phyloP scores from a whole-genome alignment of 2,113 vertebrate species.

The Pelecanoides urinatrix region DNA sequence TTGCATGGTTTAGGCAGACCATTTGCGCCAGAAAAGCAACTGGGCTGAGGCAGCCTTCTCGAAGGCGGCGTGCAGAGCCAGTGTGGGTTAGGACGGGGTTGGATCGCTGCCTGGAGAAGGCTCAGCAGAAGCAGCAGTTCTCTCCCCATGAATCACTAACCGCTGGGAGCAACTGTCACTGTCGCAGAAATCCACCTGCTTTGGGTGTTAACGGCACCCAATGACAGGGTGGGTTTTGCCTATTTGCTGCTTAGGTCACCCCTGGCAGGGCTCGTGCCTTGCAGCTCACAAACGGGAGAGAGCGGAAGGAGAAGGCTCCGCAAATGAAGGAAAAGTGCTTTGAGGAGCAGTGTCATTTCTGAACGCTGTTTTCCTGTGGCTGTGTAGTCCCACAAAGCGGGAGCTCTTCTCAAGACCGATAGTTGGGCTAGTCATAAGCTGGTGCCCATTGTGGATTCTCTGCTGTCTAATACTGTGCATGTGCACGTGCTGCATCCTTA shows the following conservation, averaged over 20 bases:
- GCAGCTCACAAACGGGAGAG: not conserved
- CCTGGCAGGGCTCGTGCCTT: not conserved
- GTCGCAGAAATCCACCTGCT: not conserved
- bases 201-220: not conserved
- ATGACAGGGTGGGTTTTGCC: not conserved
- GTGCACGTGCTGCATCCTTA: not conserved
- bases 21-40: not conserved
- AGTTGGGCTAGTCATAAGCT: not conserved
- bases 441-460: not conserved
- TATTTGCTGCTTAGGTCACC: not conserved
- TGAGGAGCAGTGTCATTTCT: not conserved
- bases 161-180: not conserved
- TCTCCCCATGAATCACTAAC: not conserved
- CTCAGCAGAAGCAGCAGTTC: not conserved
- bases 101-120: not conserved
- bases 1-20: not conserved
- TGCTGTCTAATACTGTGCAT: not conserved
- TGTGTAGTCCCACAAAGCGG: not conserved
- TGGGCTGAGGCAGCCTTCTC: not conserved
- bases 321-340: not conserved
- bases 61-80: not conserved
- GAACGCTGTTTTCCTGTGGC: not conserved
- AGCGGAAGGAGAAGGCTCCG: fast-evolving
- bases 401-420: not conserved
- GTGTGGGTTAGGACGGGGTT: not conserved